These are phyloP conservation scores for Clarias gariepinus DNA, from an alignment of 2,113 vertebrate species.

Conservation along the genomic window DNA sequence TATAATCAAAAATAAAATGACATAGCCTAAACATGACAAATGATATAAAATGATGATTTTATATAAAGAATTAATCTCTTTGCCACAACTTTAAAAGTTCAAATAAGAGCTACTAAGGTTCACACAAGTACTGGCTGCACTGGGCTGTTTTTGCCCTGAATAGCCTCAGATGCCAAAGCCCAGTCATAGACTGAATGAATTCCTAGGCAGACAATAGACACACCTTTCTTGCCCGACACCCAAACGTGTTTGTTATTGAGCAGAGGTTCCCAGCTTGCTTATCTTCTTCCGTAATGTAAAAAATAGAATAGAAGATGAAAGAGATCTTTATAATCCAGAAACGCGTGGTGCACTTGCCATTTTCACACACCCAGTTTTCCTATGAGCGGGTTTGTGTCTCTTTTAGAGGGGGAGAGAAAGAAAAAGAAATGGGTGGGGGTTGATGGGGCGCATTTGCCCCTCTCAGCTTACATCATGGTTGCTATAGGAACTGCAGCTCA, in stretches of 20 bases:
- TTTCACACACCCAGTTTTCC: conserved; percentile 48
- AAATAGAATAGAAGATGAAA: conserved; percentile 20
- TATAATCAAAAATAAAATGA: not conserved
- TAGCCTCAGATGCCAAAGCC: conserved; percentile 36
- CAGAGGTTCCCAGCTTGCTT: conserved; percentile 36
- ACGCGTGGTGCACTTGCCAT: conserved; percentile 46
- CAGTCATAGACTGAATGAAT: conserved; percentile 40
- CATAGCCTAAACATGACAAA: not conserved
- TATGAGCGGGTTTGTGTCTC: conserved; percentile 42
- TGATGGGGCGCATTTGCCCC: conserved; percentile 53
- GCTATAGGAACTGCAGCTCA: conserved; percentile 60
- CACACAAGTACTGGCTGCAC: conserved; percentile 23
- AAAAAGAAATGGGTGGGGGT: conserved; percentile 40
- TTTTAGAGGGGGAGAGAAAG: conserved; percentile 51
- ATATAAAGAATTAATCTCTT: not conserved
- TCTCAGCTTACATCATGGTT: conserved; percentile 62
- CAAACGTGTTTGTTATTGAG: conserved; percentile 39
- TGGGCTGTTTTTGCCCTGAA: conserved; percentile 32
- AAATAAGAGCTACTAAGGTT: conserved; percentile 34
- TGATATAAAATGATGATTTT: not conserved
- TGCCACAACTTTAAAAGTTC: conserved; percentile 10
- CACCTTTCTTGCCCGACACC: conserved; percentile 43
- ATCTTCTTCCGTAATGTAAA: conserved; percentile 30
- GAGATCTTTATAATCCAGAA: conserved; percentile 46
- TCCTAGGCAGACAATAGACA: conserved; percentile 49